Percentiles rank a stretch among this genome's conserved stretches.
Conservation (phyloP, 2,113 vertebrate species). For the Myiagra hebetior region DNA sequence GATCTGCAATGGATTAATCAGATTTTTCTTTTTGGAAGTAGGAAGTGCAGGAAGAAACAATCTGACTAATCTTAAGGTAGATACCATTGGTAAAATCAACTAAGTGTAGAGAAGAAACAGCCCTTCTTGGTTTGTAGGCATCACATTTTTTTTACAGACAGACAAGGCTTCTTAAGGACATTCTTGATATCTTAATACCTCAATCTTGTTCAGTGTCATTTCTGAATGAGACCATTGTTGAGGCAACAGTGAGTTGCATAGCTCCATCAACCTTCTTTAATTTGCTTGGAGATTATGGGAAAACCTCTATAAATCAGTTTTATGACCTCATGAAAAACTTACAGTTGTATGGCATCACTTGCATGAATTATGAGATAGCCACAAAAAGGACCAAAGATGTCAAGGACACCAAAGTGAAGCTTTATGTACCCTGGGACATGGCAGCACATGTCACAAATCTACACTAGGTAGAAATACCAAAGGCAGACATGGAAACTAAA, state of each 20-base stretch:
- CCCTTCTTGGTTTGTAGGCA: background rate
- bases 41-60: background rate
- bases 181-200: constrained; percentile 46
- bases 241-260: constrained; percentile 50
- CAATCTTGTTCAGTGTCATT: constrained; percentile 56
- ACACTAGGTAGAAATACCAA: background rate
- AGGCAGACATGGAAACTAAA: background rate
- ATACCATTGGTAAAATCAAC: background rate
- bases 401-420: constrained; percentile 46
- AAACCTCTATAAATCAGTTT: constrained; percentile 66
- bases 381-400: constrained; percentile 56
- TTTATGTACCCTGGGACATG: constrained; percentile 4
- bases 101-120: background rate
- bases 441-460: constrained; percentile 12
- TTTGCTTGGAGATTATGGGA: constrained; percentile 63
- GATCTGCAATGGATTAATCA: background rate
- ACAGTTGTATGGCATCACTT: constrained; percentile 55
- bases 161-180: constrained; percentile 45
- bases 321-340: constrained; percentile 61
- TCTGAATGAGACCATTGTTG: constrained; percentile 57
- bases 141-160: background rate
- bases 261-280: constrained; percentile 64
- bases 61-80: background rate
- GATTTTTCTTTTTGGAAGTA: background rate
- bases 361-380: constrained; percentile 58